Base-by-base conservation (phyloP, 2,113 vertebrate genomes). In the Piaya cayana region DNA sequence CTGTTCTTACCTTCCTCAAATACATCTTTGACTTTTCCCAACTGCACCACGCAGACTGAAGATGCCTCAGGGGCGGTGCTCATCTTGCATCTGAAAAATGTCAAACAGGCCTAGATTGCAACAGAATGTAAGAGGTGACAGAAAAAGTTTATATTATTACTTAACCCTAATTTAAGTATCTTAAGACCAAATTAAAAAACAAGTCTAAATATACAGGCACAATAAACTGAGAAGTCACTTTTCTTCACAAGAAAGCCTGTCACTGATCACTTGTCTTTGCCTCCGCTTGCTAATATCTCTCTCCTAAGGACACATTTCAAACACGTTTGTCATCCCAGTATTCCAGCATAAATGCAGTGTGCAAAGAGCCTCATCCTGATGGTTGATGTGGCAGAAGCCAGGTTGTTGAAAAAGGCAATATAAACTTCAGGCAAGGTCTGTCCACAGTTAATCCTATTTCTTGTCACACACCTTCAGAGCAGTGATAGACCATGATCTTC, bases 351-450 rank as follows among this genome's bases (percentile, higher is more conserved):
- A 86, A 70, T 2, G 21, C n/a, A 74, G n/a, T 12, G 36, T 1
- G 7, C n/a, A 74, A 65, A 62, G n/a, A 71, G 47, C 17, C 16
- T 42, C 20, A 52, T 29, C n/a, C n/a, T 0, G 0, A 3, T 3
- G 12, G 52, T 1, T 23, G 30, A 10, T 15, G 64, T 26, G 27
- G n/a, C n/a, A n/a, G n/a, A n/a, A n/a, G n/a, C n/a, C n/a, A n/a
- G n/a, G n/a, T n/a, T n/a, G n/a, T 42, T 85, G 55, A 39, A 56
- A 53, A 55, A 50, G 47, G 39, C 34, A 50, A 19, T 12, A 25
- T n/a, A 20, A 76, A 50, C 58, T 42, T 12, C 3, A 88, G 34
- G 47, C n/a, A 29, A 50, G 29, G 8, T 34, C 43, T 74, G 17
- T 7, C 37, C 15, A 12, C 25, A 13, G 17, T 43, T 13, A 43